Conservation (phyloP, 2,113 vertebrate species). For the Trinectes maculatus region DNA sequence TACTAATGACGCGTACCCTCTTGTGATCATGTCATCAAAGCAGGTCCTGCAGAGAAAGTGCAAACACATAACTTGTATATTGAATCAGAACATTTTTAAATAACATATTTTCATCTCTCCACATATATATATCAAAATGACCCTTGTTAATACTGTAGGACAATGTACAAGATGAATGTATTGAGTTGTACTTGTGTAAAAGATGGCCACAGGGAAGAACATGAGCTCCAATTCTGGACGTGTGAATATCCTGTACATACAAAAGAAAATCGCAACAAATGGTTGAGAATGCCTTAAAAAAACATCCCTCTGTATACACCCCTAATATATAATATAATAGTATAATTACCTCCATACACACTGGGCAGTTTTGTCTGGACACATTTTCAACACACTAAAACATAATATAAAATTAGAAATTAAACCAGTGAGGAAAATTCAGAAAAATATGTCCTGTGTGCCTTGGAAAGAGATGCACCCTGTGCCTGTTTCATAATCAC, state of each 20-base stretch:
- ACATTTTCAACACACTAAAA: conserved; percentile 96
- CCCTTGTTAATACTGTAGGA: too few species aligned
- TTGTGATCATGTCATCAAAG: conserved; percentile 86
- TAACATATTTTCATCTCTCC: too few species aligned
- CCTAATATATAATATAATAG: conserved; percentile 4
- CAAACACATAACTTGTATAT: background rate
- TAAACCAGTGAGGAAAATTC: background rate
- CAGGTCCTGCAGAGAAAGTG: conserved; percentile 86
- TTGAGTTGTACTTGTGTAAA: conserved; percentile 87
- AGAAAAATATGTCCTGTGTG: background rate
- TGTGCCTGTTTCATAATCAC: conserved; percentile 63
- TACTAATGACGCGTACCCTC: conserved; percentile 63
- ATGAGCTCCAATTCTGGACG: conserved; percentile 89
- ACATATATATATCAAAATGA: too few species aligned
- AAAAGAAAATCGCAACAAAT: background rate
- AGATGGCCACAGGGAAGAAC: conserved; percentile 94
- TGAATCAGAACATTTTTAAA: background rate
- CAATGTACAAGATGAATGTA: background rate
- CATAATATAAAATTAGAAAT: conserved; percentile 8
- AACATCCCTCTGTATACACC: background rate
- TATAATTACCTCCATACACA: conserved; percentile 92
- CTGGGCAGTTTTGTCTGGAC: conserved; percentile 94
- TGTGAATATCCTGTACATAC: conserved; percentile 90
- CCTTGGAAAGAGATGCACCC: background rate
- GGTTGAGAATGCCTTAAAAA: background rate